Percentiles rank a stretch among this genome's conserved stretches.
These are phyloP conservation scores for Sterna hirundo DNA, from an alignment of 2,113 vertebrate species.

Conservation along the genomic window DNA sequence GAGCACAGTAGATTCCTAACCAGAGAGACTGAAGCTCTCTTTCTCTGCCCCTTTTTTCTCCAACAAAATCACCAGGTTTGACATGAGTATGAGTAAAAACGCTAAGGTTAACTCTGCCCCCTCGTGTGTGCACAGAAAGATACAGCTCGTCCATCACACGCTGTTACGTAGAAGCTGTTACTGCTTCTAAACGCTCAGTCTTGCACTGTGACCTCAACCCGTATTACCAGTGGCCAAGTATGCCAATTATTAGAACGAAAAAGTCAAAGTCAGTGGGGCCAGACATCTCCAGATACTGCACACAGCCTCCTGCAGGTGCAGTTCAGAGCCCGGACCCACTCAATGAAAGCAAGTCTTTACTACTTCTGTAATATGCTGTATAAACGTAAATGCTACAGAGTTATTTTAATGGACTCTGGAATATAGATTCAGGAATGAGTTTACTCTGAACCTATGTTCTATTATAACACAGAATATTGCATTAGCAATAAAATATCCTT, in stretches of 20 bases:
- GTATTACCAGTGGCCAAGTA: rapidly evolving
- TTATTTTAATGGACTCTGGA: background rate
- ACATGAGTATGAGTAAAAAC: background rate
- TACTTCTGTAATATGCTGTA: background rate
- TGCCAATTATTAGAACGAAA: background rate
- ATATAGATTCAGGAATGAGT: background rate
- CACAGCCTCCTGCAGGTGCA: background rate
- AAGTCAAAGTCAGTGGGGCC: background rate
- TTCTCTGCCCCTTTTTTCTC: background rate
- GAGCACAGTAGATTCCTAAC: background rate
- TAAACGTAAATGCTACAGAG: background rate
- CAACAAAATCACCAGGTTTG: background rate
- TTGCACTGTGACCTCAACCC: background rate
- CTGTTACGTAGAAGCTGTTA: background rate
- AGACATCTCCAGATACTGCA: background rate
- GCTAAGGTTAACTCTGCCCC: background rate
- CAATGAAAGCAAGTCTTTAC: background rate
- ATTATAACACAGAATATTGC: background rate
- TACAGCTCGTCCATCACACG: background rate
- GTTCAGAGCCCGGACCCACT: background rate
- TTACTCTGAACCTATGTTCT: background rate
- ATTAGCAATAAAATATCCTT: background rate
- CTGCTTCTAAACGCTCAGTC: background rate
- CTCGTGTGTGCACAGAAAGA: background rate
- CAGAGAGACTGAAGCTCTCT: background rate